Percentiles rank a stretch among this genome's conserved stretches.
Evolutionary conservation across 1,140 invertebrate species (phyloP).

Genomic region (Ceratitis capitata): DNA sequence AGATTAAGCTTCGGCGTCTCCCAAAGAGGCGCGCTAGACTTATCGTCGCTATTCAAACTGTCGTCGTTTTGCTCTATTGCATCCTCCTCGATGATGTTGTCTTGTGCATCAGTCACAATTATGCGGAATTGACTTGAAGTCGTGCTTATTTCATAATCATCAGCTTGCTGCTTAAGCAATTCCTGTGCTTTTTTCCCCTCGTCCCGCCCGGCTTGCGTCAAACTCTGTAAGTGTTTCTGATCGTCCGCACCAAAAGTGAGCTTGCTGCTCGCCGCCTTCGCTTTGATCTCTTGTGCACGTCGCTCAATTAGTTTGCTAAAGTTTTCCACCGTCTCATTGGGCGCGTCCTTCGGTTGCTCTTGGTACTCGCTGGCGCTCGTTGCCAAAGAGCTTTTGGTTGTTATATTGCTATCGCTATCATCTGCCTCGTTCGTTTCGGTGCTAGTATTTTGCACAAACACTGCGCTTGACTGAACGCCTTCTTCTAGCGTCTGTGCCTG

Average conservation of each 20-base stretch:
- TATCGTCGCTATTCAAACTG: slow-evolving; percentile 20
- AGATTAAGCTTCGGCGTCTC: not conserved
- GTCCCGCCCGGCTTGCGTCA: not conserved
- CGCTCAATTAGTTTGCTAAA: slow-evolving; percentile 59
- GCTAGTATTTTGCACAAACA: not conserved
- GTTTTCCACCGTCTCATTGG: slow-evolving; percentile 56
- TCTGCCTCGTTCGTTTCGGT: not conserved
- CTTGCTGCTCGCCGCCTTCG: slow-evolving; percentile 44
- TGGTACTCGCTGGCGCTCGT: not conserved
- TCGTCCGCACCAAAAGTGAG: not conserved
- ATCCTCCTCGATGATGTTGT: slow-evolving; percentile 61
- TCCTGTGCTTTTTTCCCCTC: not conserved
- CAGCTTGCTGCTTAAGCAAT: not conserved
- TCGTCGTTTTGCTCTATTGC: slow-evolving; percentile 51
- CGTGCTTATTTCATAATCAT: not conserved
- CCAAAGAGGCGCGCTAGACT: not conserved
- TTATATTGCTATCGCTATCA: not conserved
- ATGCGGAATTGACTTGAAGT: slow-evolving; percentile 52
- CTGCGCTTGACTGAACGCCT: no score
- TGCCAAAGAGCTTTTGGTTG: not conserved
- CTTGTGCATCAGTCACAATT: slow-evolving; percentile 60
- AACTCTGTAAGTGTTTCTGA: not conserved
- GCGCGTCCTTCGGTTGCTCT: slow-evolving; percentile 56
- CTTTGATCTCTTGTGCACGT: slow-evolving; percentile 56
- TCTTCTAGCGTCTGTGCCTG: no score